A percentile compares a stretch with the other conserved stretches of the same genome.
Evolutionary conservation across 2,888 invertebrate species (phyloP).

Genomic region (Cantharis rustica): DNA sequence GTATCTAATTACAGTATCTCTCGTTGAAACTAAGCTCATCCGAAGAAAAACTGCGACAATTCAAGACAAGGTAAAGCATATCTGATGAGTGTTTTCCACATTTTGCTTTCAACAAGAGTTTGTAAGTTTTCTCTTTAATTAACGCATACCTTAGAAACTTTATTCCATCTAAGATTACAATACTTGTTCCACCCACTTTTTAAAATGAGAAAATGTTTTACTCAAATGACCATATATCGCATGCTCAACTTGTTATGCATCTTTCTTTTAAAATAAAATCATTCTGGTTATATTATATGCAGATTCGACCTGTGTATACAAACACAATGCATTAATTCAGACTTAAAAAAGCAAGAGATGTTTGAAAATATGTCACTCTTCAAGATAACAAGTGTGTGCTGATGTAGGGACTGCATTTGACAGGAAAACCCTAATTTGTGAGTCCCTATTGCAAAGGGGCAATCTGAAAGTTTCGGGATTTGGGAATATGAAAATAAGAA

Average conservation of each 20-base stretch:
- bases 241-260: background rate
- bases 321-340: background rate
- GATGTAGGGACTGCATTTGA: constrained; percentile 39
- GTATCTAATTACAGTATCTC: constrained; percentile 55
- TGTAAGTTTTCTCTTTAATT: constrained; percentile 38
- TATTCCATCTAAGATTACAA: constrained; percentile 42
- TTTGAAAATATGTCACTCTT: background rate
- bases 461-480: constrained; percentile 39
- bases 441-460: constrained; percentile 39
- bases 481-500: constrained; percentile 46
- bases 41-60: constrained; percentile 19
- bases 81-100: constrained; percentile 5
- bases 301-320: background rate
- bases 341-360: background rate
- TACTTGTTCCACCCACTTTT: constrained; percentile 41
- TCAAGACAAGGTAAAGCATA: constrained; percentile 5
- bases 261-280: background rate
- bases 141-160: constrained; percentile 36
- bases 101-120: constrained; percentile 6
- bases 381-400: constrained; percentile 12
- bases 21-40: constrained; percentile 43
- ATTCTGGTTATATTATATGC: background rate
- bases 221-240: background rate
- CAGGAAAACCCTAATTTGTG: constrained; percentile 48
- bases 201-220: constrained; percentile 45